These are phyloP conservation scores for Oryctes rhinoceros DNA, from an alignment of 1,140 invertebrate genomes.

Conservation along the genomic window DNA sequence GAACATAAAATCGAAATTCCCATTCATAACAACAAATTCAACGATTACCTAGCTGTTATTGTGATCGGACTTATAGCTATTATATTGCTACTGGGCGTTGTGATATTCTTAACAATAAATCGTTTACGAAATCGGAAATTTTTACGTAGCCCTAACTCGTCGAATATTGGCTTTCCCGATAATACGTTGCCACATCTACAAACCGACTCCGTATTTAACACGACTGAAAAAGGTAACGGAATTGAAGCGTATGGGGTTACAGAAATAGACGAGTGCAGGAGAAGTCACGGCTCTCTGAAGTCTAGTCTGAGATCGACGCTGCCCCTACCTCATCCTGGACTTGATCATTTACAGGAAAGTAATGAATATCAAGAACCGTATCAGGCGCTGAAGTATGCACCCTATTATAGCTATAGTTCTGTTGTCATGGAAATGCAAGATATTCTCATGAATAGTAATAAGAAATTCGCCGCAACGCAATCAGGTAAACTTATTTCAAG, in stretches of 20 bases:
- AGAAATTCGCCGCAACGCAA: conserved; percentile 57
- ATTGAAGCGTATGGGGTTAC: conserved; percentile 60
- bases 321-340: conserved; percentile 65
- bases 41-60: conserved; percentile 83
- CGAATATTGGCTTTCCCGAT: conserved; percentile 64
- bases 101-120: conserved; percentile 80
- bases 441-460: conserved; percentile 63
- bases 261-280: conserved; percentile 59
- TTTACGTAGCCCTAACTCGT: conserved; percentile 76
- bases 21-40: conserved; percentile 73
- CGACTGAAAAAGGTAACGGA: conserved; percentile 56
- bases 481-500: conserved; percentile 43
- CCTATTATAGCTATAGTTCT: conserved; percentile 81
- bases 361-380: conserved; percentile 84
- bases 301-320: conserved; percentile 63
- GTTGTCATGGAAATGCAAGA: conserved; percentile 81
- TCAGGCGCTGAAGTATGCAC: conserved; percentile 77
- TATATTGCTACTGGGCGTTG: conserved; percentile 75
- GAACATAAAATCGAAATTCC: conserved; percentile 65
- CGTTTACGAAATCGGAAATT: conserved; percentile 81
- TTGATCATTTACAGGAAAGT: conserved; percentile 67
- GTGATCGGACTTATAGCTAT: conserved; percentile 82
- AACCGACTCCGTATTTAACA: conserved; percentile 51
- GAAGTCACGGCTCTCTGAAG: conserved; percentile 61
- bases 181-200: conserved; percentile 54